Conservation (phyloP, 2,797 vertebrate genomes). For the Otolemur crassicaudatus region DNA sequence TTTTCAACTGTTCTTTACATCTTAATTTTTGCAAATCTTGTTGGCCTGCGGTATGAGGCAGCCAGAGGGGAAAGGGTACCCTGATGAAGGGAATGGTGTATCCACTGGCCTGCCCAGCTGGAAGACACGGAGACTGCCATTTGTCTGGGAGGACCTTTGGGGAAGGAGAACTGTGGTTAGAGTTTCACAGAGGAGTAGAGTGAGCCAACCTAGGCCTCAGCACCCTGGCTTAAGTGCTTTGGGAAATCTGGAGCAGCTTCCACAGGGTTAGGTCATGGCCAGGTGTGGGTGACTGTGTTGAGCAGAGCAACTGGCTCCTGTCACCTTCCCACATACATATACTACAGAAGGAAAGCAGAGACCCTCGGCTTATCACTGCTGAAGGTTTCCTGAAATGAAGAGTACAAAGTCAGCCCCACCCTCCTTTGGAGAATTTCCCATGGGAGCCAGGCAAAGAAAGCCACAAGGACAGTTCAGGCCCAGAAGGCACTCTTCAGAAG, state of each 20-base stretch:
- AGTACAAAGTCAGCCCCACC: not conserved
- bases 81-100: not conserved
- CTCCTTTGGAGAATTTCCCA: not conserved
- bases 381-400: conserved; percentile 9
- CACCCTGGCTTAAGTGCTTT: not conserved
- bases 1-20: conserved; percentile 51
- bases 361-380: not conserved
- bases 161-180: not conserved
- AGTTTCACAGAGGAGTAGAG: not conserved
- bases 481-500: not conserved
- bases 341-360: not conserved
- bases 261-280: not conserved
- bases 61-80: not conserved
- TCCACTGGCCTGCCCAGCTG: not conserved
- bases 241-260: not conserved
- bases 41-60: not conserved
- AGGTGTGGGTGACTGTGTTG: not conserved
- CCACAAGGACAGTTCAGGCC: not conserved
- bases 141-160: not conserved
- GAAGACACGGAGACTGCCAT: not conserved
- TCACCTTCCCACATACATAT: not conserved
- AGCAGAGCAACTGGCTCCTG: not conserved
- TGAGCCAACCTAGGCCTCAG: not conserved
- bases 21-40: conserved; percentile 54
- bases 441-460: not conserved